Evolutionary conservation across 2,113 vertebrate genomes (phyloP).

Genomic region (Onychostoma macrolepis): DNA sequence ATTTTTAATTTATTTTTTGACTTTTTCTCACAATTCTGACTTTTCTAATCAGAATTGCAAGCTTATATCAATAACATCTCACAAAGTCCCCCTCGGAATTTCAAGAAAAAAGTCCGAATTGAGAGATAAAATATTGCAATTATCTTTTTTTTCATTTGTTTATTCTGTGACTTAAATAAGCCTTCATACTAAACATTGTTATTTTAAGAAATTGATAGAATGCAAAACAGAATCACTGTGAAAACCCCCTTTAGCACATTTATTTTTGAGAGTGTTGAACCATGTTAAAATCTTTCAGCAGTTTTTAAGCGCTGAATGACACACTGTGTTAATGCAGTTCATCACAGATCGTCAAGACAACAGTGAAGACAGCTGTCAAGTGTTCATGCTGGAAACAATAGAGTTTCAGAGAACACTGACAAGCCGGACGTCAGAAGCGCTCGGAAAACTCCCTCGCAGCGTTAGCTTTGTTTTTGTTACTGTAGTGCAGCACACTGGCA

Average conservation of each 20-base stretch:
- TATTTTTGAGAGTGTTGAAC: not conserved
- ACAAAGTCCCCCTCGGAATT: no score
- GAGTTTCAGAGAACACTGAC: not conserved
- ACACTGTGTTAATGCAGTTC: not conserved
- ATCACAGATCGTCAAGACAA: constrained; percentile 2
- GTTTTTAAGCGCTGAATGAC: not conserved
- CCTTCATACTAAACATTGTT: no score
- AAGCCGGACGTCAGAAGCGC: not conserved
- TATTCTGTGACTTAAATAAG: not conserved
- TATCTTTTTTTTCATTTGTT: no score
- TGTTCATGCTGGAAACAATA: not conserved
- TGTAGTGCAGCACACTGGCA: not conserved
- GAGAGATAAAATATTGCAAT: no score
- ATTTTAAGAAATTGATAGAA: no score
- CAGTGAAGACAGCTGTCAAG: constrained; percentile 17
- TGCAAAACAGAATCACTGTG: not conserved
- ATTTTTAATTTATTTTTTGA: no score
- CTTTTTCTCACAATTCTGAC: no score
- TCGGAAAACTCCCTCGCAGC: not conserved
- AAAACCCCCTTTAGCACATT: not conserved
- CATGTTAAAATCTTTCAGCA: not conserved
- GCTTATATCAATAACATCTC: no score
- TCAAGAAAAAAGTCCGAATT: no score
- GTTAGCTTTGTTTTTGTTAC: not conserved
- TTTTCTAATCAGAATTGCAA: no score